Percentiles rank a stretch among this genome's conserved stretches.
Conservation (phyloP, 2,797 vertebrate species). For the Helostoma temminkii region DNA sequence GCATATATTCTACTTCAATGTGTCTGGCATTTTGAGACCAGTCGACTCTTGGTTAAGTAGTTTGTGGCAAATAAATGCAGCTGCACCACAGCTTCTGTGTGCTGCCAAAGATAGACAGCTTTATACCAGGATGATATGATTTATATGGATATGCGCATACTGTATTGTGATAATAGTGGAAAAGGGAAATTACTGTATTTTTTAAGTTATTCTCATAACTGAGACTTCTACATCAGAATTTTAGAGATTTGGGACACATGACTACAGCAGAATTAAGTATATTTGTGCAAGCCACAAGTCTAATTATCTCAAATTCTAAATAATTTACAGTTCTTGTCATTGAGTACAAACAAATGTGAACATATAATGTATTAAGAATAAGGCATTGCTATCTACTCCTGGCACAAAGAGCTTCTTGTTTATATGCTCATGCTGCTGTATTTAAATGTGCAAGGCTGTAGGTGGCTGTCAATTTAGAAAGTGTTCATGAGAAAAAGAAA, state of each 20-base stretch:
- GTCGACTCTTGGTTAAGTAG: conserved; percentile 22
- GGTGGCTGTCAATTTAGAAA: not conserved
- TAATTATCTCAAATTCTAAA: not conserved
- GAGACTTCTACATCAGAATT: not conserved
- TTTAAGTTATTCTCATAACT: not conserved
- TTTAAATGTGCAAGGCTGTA: not conserved
- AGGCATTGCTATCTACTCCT: not conserved
- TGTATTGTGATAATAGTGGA: not conserved
- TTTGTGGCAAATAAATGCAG: conserved; percentile 27
- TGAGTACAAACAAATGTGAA: not conserved
- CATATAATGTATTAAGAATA: not conserved
- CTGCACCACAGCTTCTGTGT: conserved; percentile 21
- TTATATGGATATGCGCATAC: not conserved
- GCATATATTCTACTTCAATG: conserved; percentile 27
- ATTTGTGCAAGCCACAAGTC: not conserved
- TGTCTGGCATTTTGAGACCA: conserved; percentile 36
- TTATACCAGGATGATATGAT: not conserved
- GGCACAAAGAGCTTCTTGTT: not conserved
- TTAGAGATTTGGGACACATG: not conserved
- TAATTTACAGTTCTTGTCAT: not conserved
- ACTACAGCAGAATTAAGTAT: not conserved
- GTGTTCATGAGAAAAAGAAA: not conserved
- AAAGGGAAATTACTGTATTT: conserved; percentile 4
- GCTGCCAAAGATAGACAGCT: not conserved
- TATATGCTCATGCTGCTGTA: not conserved